These are phyloP conservation scores for Pristionchus japonicus DNA, from an alignment of 2,888 invertebrate species.

Conservation along the genomic window DNA sequence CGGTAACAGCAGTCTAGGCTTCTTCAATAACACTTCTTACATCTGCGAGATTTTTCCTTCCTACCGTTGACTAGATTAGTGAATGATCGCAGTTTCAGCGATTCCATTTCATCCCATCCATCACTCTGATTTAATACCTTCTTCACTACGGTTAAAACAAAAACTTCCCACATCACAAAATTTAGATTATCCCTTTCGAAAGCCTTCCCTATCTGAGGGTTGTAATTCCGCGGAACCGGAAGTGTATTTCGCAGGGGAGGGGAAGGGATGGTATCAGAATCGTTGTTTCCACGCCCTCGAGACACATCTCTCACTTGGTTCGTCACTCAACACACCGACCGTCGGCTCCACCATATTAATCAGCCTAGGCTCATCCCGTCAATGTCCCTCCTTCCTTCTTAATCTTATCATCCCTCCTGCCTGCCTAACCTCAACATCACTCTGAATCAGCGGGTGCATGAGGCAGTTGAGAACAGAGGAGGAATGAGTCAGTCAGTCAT, in stretches of 20 bases:
- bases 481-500: background rate
- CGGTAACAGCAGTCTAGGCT: too few relatives aligned
- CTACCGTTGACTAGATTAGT: background rate
- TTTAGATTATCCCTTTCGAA: background rate
- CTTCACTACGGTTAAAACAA: background rate
- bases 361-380: background rate
- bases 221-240: background rate
- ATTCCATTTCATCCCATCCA: background rate
- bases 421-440: background rate
- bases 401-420: background rate
- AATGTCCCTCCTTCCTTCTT: background rate
- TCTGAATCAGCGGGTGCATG: too few relatives aligned
- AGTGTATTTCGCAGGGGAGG: background rate
- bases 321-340: background rate
- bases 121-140: background rate
- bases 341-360: slow-evolving; percentile 4
- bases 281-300: background rate
- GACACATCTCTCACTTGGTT: background rate
- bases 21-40: too few relatives aligned
- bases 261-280: background rate
- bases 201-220: too few relatives aligned
- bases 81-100: background rate
- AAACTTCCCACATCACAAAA: background rate
- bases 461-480: background rate
- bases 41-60: background rate